These are phyloP conservation scores for Eriosoma lanigerum DNA, from an alignment of 1,140 invertebrate species.

Conservation along the genomic window DNA sequence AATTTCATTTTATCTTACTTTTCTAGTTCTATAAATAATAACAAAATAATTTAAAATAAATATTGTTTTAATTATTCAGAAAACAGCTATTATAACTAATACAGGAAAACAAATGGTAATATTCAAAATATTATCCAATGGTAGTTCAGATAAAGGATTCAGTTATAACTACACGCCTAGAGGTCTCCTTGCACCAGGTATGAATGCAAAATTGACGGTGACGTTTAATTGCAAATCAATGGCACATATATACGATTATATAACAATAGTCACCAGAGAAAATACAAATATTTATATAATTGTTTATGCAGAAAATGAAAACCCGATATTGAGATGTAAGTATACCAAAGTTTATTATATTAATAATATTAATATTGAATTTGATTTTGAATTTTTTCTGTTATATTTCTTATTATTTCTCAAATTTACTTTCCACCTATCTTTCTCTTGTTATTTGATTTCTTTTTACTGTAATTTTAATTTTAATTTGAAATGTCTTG, in stretches of 20 bases:
- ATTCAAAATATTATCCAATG: neutral
- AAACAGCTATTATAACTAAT: neutral
- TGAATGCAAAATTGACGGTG: neutral
- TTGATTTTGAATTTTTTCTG: too few species aligned
- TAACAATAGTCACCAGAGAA: neutral
- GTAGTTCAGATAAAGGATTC: neutral
- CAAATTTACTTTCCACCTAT: too few species aligned
- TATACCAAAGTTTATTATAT: neutral
- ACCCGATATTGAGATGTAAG: neutral
- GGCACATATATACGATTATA: neutral
- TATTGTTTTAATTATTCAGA: conserved; percentile 6
- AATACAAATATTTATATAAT: neutral
- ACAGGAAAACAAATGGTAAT: neutral
- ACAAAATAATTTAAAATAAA: too few species aligned
- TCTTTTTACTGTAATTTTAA: too few species aligned
- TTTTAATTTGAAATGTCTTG: too few species aligned
- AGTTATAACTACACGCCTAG: neutral
- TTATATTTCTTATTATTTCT: too few species aligned
- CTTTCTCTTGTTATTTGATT: too few species aligned
- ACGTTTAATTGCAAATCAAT: conserved; percentile 18
- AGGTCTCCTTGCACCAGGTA: conserved; percentile 19
- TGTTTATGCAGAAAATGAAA: neutral
- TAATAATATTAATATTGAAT: too few species aligned
- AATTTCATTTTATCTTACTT: neutral
- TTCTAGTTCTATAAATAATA: too few species aligned